These are phyloP conservation scores for Syngnathus scovelli DNA, from an alignment of 2,113 vertebrate genomes.

Conservation along the genomic window DNA sequence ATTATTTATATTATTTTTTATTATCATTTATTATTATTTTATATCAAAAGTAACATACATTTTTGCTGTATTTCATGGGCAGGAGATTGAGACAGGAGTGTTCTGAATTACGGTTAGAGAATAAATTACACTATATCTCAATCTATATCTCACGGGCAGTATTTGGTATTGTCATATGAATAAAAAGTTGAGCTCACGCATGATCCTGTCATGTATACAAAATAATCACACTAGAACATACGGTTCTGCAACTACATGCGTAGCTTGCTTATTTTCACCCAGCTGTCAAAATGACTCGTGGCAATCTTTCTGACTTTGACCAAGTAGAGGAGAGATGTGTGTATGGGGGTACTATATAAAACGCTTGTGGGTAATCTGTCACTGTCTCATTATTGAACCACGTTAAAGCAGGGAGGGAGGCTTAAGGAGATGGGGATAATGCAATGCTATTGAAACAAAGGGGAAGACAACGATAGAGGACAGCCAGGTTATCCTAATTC, in stretches of 20 bases:
- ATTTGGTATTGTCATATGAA: not conserved
- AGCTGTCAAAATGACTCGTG: constrained; percentile 18
- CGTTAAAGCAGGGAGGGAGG: constrained; percentile 31
- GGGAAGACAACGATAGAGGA: constrained; percentile 20
- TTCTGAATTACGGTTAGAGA: not conserved
- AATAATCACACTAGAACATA: constrained; percentile 25
- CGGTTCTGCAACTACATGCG: constrained; percentile 15
- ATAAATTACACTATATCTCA: not conserved
- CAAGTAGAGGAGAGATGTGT: not conserved
- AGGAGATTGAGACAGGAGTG: too few relatives aligned
- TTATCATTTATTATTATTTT: too few relatives aligned
- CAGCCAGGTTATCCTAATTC: constrained; percentile 49
- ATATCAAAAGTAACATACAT: too few relatives aligned
- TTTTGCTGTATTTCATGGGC: too few relatives aligned
- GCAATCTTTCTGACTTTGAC: constrained; percentile 12
- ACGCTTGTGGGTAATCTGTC: constrained; percentile 51
- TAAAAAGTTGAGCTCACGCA: not conserved
- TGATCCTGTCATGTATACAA: not conserved
- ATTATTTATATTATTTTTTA: too few relatives aligned
- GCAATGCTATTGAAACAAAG: constrained; percentile 36
- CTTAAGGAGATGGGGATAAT: constrained; percentile 42
- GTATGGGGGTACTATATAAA: constrained; percentile 17
- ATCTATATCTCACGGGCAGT: not conserved
- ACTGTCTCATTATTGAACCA: constrained; percentile 57
- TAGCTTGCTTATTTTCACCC: constrained; percentile 21